Conservation (phyloP, 2,797 vertebrate species). For the Simalia tracyae region DNA sequence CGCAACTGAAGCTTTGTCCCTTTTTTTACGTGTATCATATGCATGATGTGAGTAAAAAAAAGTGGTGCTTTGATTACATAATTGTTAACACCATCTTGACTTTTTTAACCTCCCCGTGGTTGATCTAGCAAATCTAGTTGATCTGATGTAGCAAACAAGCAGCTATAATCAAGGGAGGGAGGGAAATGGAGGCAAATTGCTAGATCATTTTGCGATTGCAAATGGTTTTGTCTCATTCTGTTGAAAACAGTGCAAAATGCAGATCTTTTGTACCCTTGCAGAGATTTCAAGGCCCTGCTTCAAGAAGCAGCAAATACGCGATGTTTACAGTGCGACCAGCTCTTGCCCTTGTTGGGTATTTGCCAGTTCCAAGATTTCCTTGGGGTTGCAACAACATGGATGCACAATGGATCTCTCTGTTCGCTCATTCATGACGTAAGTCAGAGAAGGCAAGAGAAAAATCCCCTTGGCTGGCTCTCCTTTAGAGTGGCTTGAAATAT, state of each 20-base stretch:
- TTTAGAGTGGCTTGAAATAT: not conserved
- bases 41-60: too few species aligned
- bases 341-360: constrained; percentile 68
- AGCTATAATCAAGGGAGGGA: not conserved
- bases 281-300: constrained; percentile 56
- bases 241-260: not conserved
- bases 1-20: too few species aligned
- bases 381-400: constrained; percentile 72
- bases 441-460: not conserved
- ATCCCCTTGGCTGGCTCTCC: not conserved
- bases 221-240: not conserved
- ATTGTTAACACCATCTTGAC: too few species aligned
- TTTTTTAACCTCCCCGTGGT: too few species aligned
- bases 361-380: constrained; percentile 56
- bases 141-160: not conserved
- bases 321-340: constrained; percentile 15
- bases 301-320: constrained; percentile 50
- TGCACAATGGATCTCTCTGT: constrained; percentile 70
- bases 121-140: too few species aligned
- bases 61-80: too few species aligned
- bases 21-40: too few species aligned
- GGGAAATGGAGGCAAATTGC: accelerated
- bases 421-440: constrained; percentile 70
- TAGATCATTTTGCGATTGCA: not conserved
- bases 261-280: not conserved